Evolutionary conservation across 2,113 vertebrate species (phyloP), one percentile per base, ranked within the genome.

Genomic region (Nothocercus julius): DNA sequence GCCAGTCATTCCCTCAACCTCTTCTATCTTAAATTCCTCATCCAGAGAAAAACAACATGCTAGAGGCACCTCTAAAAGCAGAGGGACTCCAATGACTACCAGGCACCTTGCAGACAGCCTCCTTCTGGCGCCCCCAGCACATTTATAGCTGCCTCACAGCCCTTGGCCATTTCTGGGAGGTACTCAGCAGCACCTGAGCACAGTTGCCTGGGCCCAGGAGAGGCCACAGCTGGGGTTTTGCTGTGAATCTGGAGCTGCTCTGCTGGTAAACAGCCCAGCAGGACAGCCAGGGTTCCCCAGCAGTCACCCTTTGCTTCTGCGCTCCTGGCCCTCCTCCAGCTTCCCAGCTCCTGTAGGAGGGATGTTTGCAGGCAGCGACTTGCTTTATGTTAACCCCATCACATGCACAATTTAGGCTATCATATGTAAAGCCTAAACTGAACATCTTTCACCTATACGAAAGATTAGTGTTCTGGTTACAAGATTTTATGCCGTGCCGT

Each of bases 1-100:
- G 5, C 2, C 36, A 42, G 27, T 25, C 20, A 21, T n/a, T 19
- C n/a, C 17, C 28, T 32, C 59, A 21, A 11, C 10, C 11, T 56
- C 36, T 75, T 59, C 38, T 7, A 28, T 20, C 8, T 30, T 15
- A 44, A 54, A 36, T 28, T 42, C 28, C 49, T 75, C 15, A 75
- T 4, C 1, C 7, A 69, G 14, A 67, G 3, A 24, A 67, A 66
- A 34, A 59, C 4, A 20, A 2, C 7, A 56, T 2, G 0, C 10
- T 66, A 83, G 86, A 8, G 70, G 89, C 93, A 84, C 40, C 72
- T 89, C 36, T 54, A 63, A 94, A 95, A 92, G 63, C 83, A 96
- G 36, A 88, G 4, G 3, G 3, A 4, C 0, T 44, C 64, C 24
- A 76, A 1, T 20, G 78, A 4, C 3, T 7, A 87, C 30, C 86